phyloP scores from a whole-genome alignment of 2,888 invertebrate genomes.

The Quadriops clusia region DNA sequence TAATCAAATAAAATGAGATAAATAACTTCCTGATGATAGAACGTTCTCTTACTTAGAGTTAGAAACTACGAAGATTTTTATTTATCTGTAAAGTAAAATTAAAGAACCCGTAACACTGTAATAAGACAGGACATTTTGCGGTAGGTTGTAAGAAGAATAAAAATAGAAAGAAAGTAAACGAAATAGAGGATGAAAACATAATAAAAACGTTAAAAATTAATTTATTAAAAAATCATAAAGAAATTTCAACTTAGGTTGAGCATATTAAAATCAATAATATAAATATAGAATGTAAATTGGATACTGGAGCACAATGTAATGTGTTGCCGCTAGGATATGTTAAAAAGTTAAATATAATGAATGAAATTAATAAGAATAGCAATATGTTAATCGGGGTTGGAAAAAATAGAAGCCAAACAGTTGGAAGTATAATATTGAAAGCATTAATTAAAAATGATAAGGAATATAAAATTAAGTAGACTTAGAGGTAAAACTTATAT shows the following conservation, averaged over 20 bases:
- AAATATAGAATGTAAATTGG: constrained; percentile 9
- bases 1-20: no score
- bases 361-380: constrained; percentile 3
- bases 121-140: constrained; percentile 14
- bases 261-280: constrained; percentile 10
- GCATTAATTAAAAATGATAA: no score
- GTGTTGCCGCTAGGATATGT: constrained; percentile 10
- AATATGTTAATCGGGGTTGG: no score
- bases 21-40: no score
- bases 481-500: no score
- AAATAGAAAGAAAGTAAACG: constrained; percentile 3
- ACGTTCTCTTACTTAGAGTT: no score
- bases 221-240: constrained; percentile 2
- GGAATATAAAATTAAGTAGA: no score
- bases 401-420: no score
- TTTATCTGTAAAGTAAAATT: no score
- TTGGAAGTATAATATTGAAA: no score
- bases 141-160: constrained; percentile 12
- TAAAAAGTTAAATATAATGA: constrained; percentile 6
- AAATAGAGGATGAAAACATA: constrained; percentile 1
- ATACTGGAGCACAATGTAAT: constrained; percentile 14
- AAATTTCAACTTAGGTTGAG: constrained; percentile 9
- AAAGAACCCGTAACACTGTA: no score
- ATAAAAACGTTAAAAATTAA: constrained; percentile 1
- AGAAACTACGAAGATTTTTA: no score